Evolutionary conservation across 1,140 invertebrate species (phyloP), one percentile per base, ranked within the genome.

Genomic region (Pachypeltis micranthus): DNA sequence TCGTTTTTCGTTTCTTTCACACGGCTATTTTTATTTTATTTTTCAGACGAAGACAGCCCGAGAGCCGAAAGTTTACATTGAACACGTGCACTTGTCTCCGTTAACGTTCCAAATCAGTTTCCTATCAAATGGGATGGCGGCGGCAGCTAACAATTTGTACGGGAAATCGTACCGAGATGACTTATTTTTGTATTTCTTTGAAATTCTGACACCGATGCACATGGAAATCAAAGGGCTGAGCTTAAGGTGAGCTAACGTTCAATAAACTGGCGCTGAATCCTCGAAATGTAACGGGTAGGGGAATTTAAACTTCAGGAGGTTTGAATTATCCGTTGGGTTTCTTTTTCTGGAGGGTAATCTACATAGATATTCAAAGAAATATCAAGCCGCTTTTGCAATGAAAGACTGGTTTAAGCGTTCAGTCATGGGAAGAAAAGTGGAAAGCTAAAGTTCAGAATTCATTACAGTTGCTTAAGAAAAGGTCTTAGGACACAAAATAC

Each of bases 21-120:
- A 39, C 21, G 21, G 21, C 25, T 27, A 12, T 26, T 10, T 7
- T 7, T 59, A 14, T 28, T 16, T 10, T 59, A 14, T 3, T 34
- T 63, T 56, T 23, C 39, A 63, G 65, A 34, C 19, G 26, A 25
- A 7, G 23, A 28, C 47, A 23, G 1, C 25, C 2, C 26, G 44
- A 12, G 67, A 66, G 23, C 28, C 65, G 16, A 68, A 64, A 55
- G 56, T 68, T 12, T 63, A 82, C 12, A 80, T 86, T 68, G 86
- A 90, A 69, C 82, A 81, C 66, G 74, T 87, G 26, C 84, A 86
- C 70, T 70, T 88, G 55, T 86, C 85, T 12, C 85, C 85, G 1
- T 69, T 87, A 1, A 83, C 83, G 67, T 71, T 89, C 47, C 76
- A 80, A 39, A 73, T 90, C 25, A 88, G 83, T 74, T 80, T 90